Evolutionary conservation across 2,888 invertebrate genomes (phyloP), one percentile per base, ranked within the genome.

Genomic region (Leptinotarsa haldemani): DNA sequence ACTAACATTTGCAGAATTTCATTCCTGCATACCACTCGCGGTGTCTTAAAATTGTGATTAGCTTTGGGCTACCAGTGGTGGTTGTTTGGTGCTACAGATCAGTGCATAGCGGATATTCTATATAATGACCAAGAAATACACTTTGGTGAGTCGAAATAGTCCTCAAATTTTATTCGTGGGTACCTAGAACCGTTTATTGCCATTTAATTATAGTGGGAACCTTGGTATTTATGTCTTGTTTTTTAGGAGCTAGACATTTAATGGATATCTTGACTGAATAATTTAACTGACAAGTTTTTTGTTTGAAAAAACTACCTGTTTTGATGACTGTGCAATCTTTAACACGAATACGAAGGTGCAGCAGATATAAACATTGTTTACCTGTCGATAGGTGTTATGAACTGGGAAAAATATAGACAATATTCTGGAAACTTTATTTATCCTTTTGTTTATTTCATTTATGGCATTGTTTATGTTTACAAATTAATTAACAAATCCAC

Each of bases 1-100:
- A 77, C 53, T 77, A 75, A 77, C 77, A 75, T 72, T 73, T 74
- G 71, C 76, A 77, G 74, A 77, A 72, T 73, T 70, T 61, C 72
- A 70, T 25, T 74, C 72, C 50, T 73, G 74, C 69, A 69, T 64
- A 52, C 65, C 50, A 58, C 69, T 65, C 68, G 74, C 74, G 71
- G 71, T 68, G 20, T 69, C 71, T 67, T 58, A 50, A 71, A 71
- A 66, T 47, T 70, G 71, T 66, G 74, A 65, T 71, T 68, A 65
- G 68, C 64, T 63, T 9, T 64, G 53, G 52, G 66, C 16, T 64
- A 56, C 64, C 61, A 68, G 61, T 64, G 68, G 64, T 68, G 47
- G 69, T 69, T 74, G 53, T 70, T 56, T 64, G 65, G 46, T 67
- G 64, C 64, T 63, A 63, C 25, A 13, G 18, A 65, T 12, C 22